Base-by-base conservation (phyloP, 2,113 vertebrate genomes). In the Lophura nycthemera region DNA sequence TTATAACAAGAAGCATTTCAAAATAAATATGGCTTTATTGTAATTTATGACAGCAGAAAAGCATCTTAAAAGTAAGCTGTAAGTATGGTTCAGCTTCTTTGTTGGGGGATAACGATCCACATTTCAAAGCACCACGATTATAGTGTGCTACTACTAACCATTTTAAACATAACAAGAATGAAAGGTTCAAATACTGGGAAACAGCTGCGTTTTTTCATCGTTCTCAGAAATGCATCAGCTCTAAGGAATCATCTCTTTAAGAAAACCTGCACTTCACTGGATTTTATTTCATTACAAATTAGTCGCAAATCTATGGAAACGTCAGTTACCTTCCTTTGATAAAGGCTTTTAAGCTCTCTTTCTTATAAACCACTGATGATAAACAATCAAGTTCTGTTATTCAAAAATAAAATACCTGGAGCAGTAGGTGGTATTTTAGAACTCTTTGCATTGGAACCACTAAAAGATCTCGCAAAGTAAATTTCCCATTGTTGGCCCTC, bases 361-460 rank as follows among this genome's bases (percentile, higher is more conserved):
- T 86, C 64, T 69, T 83, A 88, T 21, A 83, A 57, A 9, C 18
- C 21, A 36, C 40, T 64, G 27, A 57, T 45, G 19, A 88, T 27
- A 84, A 93, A 45, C n/a, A 70, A 79, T 13, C 30, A 63, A 45
- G 16, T 69, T 83, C 85, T 92, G 19, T 15, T 82, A 32, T 83
- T 70, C 8, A 83, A 84, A 88, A 82, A 54, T 27, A 43, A 64
- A 85, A 69, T 97, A 99, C 99, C 99, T 99, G 99, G 52, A 99
- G 98, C 54, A 99, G 98, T 32, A 99, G 98, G 65, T 99, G 99
- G 71, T 99, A 99, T 92, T 99, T 99, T 36, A 99, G 91, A 40
- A 99, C 99, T 87, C 99, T 98, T 90, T 99, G 99, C 99, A 99
- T 99, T 4, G 99, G 99, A 84, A 99, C 99, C 40, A 99, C 99